phyloP scores from a whole-genome alignment of 2,888 invertebrate species.

The Spisula subtruncata region DNA sequence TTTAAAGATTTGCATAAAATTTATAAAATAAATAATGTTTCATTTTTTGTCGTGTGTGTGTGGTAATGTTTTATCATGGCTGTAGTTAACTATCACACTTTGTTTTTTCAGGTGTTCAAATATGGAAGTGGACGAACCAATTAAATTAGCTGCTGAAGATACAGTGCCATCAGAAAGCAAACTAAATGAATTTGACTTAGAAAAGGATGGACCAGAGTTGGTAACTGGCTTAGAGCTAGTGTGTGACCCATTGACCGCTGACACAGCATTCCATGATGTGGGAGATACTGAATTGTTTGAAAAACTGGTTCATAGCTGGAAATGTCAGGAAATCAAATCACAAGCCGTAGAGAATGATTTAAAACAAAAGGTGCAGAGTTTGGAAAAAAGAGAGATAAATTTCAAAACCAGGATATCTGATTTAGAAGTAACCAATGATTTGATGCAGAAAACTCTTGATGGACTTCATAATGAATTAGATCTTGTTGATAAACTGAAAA shows the following conservation, averaged over 20 bases:
- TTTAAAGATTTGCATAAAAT: too few relatives aligned
- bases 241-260: not conserved
- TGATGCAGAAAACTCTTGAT: constrained; percentile 53
- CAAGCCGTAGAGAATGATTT: constrained; percentile 29
- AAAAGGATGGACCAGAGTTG: not conserved
- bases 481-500: constrained; percentile 56
- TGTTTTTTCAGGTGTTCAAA: not conserved
- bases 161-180: not conserved
- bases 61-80: not conserved
- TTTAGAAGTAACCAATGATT: constrained; percentile 43
- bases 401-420: constrained; percentile 27
- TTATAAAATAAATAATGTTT: too few relatives aligned
- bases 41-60: not conserved
- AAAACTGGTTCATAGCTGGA: constrained; percentile 41
- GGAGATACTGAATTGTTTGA: constrained; percentile 53
- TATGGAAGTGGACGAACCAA: not conserved
- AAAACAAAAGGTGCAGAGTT: constrained; percentile 23
- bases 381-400: constrained; percentile 23
- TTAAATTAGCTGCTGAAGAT: not conserved
- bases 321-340: constrained; percentile 27
- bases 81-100: not conserved
- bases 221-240: not conserved
- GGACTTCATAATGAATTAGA: constrained; percentile 61
- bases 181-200: not conserved
- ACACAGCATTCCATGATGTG: not conserved